phyloP scores from a whole-genome alignment of 1,140 invertebrate genomes.

The Lasioglossum baleicum region DNA sequence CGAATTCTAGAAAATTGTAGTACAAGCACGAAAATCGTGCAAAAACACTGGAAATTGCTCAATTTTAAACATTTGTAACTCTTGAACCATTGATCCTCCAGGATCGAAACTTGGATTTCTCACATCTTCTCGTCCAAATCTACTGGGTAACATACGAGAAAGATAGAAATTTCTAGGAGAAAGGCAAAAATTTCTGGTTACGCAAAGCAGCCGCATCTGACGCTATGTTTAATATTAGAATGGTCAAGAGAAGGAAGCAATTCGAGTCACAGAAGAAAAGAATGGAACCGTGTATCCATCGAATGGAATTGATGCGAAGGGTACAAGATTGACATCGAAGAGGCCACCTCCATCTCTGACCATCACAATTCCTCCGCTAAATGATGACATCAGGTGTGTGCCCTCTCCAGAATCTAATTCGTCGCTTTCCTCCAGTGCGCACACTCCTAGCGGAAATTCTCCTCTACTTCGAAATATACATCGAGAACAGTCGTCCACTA shows the following conservation, averaged over 20 bases:
- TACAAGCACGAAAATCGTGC: no score
- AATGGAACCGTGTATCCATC: neutral
- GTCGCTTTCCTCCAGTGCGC: constrained; percentile 53
- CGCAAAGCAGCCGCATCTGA: no score
- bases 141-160: no score
- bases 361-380: constrained; percentile 82
- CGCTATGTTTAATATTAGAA: neutral
- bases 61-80: no score
- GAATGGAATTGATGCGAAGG: neutral
- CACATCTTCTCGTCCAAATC: no score
- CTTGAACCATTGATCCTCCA: no score
- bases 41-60: no score
- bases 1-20: no score
- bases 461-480: constrained; percentile 49
- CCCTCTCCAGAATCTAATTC: constrained; percentile 69
- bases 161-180: no score
- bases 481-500: constrained; percentile 34
- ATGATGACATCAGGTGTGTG: constrained; percentile 75
- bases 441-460: constrained; percentile 48
- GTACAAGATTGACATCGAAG: constrained; percentile 35
- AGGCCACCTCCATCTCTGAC: constrained; percentile 79
- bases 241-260: constrained; percentile 43
- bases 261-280: constrained; percentile 56
- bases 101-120: no score
- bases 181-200: no score